phyloP scores from a whole-genome alignment of 2,113 vertebrate species.

The Gadus chalcogrammus region DNA sequence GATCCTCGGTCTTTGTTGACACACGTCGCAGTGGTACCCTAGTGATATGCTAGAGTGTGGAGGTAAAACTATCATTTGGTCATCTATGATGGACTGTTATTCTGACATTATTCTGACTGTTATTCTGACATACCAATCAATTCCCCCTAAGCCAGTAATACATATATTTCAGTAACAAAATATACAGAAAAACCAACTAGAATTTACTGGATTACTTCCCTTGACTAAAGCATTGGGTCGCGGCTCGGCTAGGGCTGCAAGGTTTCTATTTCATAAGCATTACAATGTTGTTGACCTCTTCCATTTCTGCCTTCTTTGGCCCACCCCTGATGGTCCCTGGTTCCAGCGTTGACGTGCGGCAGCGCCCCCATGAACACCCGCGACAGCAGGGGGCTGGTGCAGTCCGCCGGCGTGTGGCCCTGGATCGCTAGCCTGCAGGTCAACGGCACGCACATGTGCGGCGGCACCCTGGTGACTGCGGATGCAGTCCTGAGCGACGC shows the following conservation, averaged over 20 bases:
- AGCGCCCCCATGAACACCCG: conserved; percentile 22
- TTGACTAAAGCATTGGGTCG: no score
- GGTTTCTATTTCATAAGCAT: no score
- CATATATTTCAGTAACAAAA: no score
- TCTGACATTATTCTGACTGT: no score
- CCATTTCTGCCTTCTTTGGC: background rate
- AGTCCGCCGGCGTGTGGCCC: conserved; percentile 56
- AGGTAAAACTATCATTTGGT: no score
- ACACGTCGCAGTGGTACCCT: background rate
- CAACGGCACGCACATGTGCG: conserved; percentile 56
- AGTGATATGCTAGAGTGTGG: background rate
- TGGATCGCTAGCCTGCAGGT: conserved; percentile 77
- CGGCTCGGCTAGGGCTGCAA: no score
- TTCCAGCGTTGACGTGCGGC: conserved; percentile 61
- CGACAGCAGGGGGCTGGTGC: background rate
- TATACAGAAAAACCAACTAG: no score
- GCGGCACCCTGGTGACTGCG: conserved; percentile 67
- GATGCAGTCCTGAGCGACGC: conserved; percentile 65
- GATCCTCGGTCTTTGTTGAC: background rate
- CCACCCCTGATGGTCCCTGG: background rate
- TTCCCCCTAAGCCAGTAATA: no score
- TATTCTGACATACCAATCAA: no score
- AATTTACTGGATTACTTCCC: no score
- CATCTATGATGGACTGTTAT: no score
- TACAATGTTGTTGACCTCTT: no score